Evolutionary conservation across 2,888 invertebrate genomes (phyloP).

Genomic region (Mechanitis messenoides): DNA sequence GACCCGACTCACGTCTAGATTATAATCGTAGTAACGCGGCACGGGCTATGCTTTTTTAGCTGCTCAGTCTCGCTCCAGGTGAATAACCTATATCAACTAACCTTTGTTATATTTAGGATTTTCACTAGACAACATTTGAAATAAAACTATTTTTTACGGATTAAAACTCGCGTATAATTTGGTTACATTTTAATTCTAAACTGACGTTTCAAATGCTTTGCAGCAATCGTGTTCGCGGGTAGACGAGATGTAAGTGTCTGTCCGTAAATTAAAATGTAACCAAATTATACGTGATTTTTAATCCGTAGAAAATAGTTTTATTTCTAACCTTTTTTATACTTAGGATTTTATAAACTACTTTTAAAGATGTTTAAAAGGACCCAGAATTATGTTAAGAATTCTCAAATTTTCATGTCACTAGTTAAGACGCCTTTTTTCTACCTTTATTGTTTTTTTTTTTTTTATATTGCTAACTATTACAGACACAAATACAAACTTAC

Average conservation of each 20-base stretch:
- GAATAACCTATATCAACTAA: not conserved
- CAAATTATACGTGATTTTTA: too few species aligned
- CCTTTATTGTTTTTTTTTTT: not conserved
- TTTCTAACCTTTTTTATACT: not conserved
- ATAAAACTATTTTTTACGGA: too few species aligned
- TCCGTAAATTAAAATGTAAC: too few species aligned
- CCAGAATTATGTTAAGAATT: not conserved
- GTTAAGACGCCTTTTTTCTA: not conserved
- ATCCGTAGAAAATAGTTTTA: too few species aligned
- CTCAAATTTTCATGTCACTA: not conserved
- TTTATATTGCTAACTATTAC: too few species aligned
- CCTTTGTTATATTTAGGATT: not conserved
- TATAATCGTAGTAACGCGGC: slow-evolving; percentile 15
- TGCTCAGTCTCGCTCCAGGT: slow-evolving; percentile 1
- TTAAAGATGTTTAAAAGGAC: not conserved
- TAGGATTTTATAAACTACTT: not conserved
- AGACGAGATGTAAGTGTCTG: too few species aligned
- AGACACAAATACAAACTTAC: too few species aligned
- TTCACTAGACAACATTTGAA: too few species aligned
- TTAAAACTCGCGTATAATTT: too few species aligned
- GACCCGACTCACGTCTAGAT: slow-evolving; percentile 27
- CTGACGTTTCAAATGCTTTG: too few species aligned
- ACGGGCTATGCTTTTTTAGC: slow-evolving; percentile 9
- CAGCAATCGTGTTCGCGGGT: too few species aligned
- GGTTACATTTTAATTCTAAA: too few species aligned